Conservation (phyloP, 1,140 invertebrate genomes). For the Helicoverpa zea region DNA sequence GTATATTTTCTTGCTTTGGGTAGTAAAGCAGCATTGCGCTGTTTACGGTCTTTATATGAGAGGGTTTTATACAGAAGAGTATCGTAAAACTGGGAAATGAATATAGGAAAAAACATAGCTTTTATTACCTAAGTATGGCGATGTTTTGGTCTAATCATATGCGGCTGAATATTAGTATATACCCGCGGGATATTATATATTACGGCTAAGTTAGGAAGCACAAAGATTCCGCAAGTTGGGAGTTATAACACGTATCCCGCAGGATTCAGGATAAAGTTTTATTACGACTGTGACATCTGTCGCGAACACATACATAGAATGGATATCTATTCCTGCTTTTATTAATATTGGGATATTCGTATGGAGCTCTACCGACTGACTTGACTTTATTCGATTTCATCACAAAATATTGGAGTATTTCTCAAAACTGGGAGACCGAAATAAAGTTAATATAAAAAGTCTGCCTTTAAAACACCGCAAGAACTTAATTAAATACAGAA, state of each 20-base stretch:
- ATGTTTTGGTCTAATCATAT: neutral
- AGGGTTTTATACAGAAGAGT: too few relatives aligned
- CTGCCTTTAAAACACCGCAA: neutral
- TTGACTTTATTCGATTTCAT: neutral
- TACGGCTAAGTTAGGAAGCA: neutral
- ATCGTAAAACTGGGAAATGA: neutral
- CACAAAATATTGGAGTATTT: neutral
- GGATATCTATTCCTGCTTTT: constrained; percentile 36
- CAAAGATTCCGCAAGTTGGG: constrained; percentile 35
- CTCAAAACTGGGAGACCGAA: neutral
- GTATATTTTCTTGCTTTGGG: constrained; percentile 11
- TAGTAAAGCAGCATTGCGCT: too few relatives aligned
- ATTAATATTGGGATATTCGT: constrained; percentile 41
- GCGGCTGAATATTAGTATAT: constrained; percentile 14
- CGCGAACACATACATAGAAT: constrained; percentile 47
- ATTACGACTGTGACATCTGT: constrained; percentile 58
- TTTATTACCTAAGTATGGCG: neutral
- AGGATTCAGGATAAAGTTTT: constrained; percentile 54
- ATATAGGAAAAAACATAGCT: neutral
- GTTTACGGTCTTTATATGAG: too few relatives aligned
- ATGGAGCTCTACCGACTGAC: neutral
- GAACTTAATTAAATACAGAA: constrained; percentile 6
- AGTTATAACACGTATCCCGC: constrained; percentile 49
- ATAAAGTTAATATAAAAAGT: neutral
- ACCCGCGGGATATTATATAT: constrained; percentile 1